A percentile compares a stretch with the other conserved stretches of the same genome.
These are phyloP conservation scores for Yponomeuta evonymella DNA, from an alignment of 2,888 invertebrate species.

Conservation along the genomic window DNA sequence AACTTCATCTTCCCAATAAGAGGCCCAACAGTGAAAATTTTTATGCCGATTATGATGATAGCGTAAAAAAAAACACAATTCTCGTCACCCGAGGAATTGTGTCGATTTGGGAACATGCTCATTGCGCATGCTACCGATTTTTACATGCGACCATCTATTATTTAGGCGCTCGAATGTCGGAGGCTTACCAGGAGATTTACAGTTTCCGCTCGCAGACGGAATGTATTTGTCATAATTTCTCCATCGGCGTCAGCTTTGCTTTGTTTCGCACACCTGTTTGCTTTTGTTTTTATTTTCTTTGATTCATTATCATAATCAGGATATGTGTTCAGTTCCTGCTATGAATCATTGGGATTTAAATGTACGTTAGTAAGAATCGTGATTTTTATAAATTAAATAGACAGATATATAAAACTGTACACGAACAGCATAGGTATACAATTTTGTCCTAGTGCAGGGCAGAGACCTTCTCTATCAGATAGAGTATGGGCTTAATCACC, in stretches of 20 bases:
- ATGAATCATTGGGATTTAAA: not conserved
- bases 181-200: conserved; percentile 60
- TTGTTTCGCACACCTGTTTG: conserved; percentile 19
- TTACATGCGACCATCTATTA: conserved; percentile 59
- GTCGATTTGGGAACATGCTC: conserved; percentile 1
- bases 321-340: not conserved
- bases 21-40: too few species aligned
- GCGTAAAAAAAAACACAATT: not conserved
- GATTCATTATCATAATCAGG: not conserved
- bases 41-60: not conserved
- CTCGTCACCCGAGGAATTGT: not conserved
- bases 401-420: too few species aligned
- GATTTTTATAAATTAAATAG: too few species aligned
- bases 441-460: too few species aligned
- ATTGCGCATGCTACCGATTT: conserved; percentile 25
- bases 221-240: conserved; percentile 30
- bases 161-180: conserved; percentile 38
- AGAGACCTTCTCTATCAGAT: too few species aligned
- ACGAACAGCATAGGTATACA: too few species aligned
- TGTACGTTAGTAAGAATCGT: too few species aligned
- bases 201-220: conserved; percentile 38
- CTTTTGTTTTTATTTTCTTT: conserved; percentile 23
- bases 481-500: too few species aligned
- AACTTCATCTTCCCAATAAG: too few species aligned
- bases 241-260: conserved; percentile 9